Conservation (phyloP, 2,888 invertebrate species). For the Itoplectis maculator region DNA sequence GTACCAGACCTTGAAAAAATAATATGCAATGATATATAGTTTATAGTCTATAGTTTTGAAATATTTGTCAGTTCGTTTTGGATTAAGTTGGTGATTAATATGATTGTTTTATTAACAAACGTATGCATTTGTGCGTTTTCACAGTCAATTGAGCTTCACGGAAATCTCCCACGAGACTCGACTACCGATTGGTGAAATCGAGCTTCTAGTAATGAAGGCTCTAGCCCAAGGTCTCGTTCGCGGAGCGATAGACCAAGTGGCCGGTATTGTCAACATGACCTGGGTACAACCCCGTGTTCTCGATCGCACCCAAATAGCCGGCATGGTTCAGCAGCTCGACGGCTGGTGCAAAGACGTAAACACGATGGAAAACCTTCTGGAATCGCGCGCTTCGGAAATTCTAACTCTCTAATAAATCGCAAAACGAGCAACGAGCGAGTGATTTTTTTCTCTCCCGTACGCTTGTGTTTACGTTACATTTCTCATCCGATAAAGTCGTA, state of each 20-base stretch:
- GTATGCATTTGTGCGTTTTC: background rate
- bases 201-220: conserved; percentile 98
- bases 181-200: conserved; percentile 94
- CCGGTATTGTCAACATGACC: conserved; percentile 90
- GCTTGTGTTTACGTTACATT: conserved; percentile 43
- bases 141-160: conserved; percentile 92
- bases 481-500: background rate
- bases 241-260: conserved; percentile 97
- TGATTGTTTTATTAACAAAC: background rate
- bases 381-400: conserved; percentile 92
- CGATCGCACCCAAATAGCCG: conserved; percentile 88
- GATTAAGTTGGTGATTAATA: too few relatives aligned
- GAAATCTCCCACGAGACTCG: conserved; percentile 96
- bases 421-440: background rate
- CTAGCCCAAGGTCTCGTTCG: conserved; percentile 96
- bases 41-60: too few relatives aligned
- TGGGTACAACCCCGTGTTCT: conserved; percentile 95
- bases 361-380: conserved; percentile 90
- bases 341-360: conserved; percentile 91
- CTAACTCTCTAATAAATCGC: conserved; percentile 87
- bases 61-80: too few relatives aligned
- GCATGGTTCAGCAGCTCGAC: conserved; percentile 90
- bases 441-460: background rate
- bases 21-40: too few relatives aligned
- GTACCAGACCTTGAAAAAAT: too few relatives aligned